Conservation (phyloP, 2,113 vertebrate genomes). For the Chloroceryle aenea region DNA sequence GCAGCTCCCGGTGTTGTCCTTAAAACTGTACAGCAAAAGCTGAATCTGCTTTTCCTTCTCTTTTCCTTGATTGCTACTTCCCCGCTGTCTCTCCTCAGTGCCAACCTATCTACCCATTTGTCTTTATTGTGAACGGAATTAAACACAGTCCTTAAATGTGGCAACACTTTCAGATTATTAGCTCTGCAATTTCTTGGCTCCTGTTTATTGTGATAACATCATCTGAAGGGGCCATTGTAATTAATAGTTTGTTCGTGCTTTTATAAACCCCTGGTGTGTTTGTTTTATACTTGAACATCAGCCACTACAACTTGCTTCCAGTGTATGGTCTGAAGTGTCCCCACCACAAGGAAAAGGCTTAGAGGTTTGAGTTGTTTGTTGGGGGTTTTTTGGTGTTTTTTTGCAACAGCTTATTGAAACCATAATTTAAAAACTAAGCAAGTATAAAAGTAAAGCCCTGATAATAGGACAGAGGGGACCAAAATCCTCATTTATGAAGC, state of each 20-base stretch:
- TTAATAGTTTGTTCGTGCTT: not conserved
- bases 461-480: not conserved
- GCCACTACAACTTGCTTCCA: not conserved
- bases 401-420: slow-evolving; percentile 16
- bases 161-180: slow-evolving; percentile 8
- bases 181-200: slow-evolving; percentile 8
- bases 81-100: not conserved
- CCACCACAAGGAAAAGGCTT: not conserved
- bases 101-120: not conserved
- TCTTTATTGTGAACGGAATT: not conserved
- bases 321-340: not conserved
- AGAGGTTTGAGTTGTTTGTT: not conserved
- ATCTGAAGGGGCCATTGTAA: slow-evolving; percentile 8
- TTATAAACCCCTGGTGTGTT: not conserved
- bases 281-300: not conserved
- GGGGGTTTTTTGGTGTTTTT: not conserved
- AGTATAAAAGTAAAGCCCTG: not conserved
- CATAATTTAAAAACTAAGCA: not conserved
- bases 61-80: not conserved
- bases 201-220: slow-evolving; percentile 1
- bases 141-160: not conserved
- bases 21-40: not conserved
- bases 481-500: not conserved
- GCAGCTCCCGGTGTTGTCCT: not conserved
- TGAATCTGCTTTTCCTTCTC: not conserved